These are phyloP conservation scores for Zaprionus lachaisei DNA, from an alignment of 1,140 invertebrate genomes.

Conservation along the genomic window DNA sequence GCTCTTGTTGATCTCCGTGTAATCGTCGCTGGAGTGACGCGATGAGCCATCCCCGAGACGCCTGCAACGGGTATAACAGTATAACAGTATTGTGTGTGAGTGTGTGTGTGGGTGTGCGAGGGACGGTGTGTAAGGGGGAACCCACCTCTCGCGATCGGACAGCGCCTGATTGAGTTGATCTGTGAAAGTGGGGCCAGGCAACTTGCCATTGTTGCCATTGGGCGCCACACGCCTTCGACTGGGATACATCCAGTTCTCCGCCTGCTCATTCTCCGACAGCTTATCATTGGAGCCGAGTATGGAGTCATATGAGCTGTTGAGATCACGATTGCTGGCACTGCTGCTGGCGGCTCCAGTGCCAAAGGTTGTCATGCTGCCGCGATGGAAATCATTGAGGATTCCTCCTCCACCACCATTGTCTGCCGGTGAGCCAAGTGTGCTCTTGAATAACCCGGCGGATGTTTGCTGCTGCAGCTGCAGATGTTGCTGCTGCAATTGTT, in stretches of 20 bases:
- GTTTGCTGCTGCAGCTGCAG: conserved; percentile 34
- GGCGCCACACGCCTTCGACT: conserved; percentile 82
- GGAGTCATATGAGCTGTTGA: conserved; percentile 84
- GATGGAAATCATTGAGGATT: conserved; percentile 75
- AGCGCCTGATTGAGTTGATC: conserved; percentile 93
- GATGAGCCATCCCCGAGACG: conserved; percentile 86
- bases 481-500: conserved; percentile 7
- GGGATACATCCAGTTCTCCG: conserved; percentile 84
- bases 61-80: conserved; percentile 65
- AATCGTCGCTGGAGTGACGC: conserved; percentile 87
- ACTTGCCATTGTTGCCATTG: conserved; percentile 78
- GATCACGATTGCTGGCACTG: conserved; percentile 77
- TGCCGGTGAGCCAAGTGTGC: conserved; percentile 65
- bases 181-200: conserved; percentile 89
- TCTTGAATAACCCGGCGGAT: conserved; percentile 77
- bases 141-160: conserved; percentile 89
- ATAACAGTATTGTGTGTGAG: conserved; percentile 46
- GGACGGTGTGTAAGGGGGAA: conserved; percentile 43
- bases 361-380: conserved; percentile 80
- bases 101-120: neutral
- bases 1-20: conserved; percentile 87
- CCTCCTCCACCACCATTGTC: conserved; percentile 61
- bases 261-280: conserved; percentile 79
- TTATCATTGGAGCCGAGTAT: conserved; percentile 84
- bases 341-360: conserved; percentile 54